Conservation (phyloP, 2,888 invertebrate species). For the Ecliptopera silaceata region DNA sequence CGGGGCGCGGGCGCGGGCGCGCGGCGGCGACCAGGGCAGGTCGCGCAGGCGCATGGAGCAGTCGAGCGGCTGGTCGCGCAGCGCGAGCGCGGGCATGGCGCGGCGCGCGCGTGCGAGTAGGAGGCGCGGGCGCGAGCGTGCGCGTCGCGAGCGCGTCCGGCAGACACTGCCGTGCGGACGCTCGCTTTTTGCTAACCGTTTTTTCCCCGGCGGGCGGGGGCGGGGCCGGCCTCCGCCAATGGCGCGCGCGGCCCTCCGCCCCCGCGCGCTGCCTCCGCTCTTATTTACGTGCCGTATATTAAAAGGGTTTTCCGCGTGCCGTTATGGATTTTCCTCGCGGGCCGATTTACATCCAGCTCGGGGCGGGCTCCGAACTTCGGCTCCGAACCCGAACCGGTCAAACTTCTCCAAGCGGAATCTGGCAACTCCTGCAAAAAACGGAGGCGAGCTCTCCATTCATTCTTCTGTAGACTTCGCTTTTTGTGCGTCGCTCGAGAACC, state of each 20-base stretch:
- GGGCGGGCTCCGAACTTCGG: slow-evolving; percentile 21
- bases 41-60: slow-evolving; percentile 86
- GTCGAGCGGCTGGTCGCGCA: slow-evolving; percentile 86
- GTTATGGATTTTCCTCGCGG: slow-evolving; percentile 79
- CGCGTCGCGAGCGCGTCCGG: slow-evolving; percentile 73
- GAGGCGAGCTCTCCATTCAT: slow-evolving; percentile 40
- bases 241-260: slow-evolving; percentile 50
- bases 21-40: slow-evolving; percentile 78
- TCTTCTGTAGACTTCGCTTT: slow-evolving; percentile 37
- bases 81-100: slow-evolving; percentile 86
- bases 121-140: slow-evolving; percentile 66
- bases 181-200: slow-evolving; percentile 69
- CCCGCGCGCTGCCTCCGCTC: slow-evolving; percentile 58
- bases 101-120: slow-evolving; percentile 61
- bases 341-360: slow-evolving; percentile 68
- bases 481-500: slow-evolving; percentile 32
- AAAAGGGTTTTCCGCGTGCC: slow-evolving; percentile 83
- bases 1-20: slow-evolving; percentile 49
- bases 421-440: slow-evolving; percentile 32
- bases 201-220: slow-evolving; percentile 68
- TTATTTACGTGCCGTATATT: slow-evolving; percentile 82
- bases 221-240: slow-evolving; percentile 68
- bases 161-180: slow-evolving; percentile 73
- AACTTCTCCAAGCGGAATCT: not conserved
- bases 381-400: not conserved